Evolutionary conservation across 2,113 vertebrate genomes (phyloP), one percentile per base, ranked within the genome.

Genomic region (Bos javanicus): DNA sequence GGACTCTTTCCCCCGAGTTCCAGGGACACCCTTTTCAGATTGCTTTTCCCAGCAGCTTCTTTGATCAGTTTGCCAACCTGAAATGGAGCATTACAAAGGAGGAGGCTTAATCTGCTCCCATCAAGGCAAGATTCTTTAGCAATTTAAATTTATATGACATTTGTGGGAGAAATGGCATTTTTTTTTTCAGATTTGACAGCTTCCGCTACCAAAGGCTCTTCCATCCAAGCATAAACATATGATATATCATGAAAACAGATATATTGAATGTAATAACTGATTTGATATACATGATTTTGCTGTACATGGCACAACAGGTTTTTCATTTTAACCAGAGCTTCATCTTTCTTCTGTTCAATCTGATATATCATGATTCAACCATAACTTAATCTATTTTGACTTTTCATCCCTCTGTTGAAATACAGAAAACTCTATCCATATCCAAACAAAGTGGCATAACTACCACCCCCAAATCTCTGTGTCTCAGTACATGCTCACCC

Each of bases 1-100:
- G 99, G 99, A 96, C 99, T 99, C 98, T 99, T 99, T 13, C 99
- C 99, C 7, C 99, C 99, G 1, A 99, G 99, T 98, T 99, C 99
- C 95, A 99, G 90, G 10, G 99, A 99, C 94, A 99, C 99, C 95
- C 99, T 99, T 98, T 99, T 99, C 97, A 99, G 98, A 92, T 99
- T 99, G 95, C 99, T 99, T 86, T 99, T 99, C 23, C 99, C 99
- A 7, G 99, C 99, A 94, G 99, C 99, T 98, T 99, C 99, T 98
- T 99, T 99, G 98, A 99, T 99, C 21, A 99, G 81, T 95, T 99
- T 99, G 91, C 99, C 99, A 97, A 99, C 99, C 99, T 99, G 97
- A 96, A 98, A 98, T 2, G 84, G 23, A 98, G 0, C 12, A 60
- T 94, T 56, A 43, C 94, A 25, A 39, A 98, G 83, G 28, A 95